Percentiles rank a stretch among this genome's conserved stretches.
Conservation (phyloP, 2,797 vertebrate genomes). For the Oreochromis mossambicus region DNA sequence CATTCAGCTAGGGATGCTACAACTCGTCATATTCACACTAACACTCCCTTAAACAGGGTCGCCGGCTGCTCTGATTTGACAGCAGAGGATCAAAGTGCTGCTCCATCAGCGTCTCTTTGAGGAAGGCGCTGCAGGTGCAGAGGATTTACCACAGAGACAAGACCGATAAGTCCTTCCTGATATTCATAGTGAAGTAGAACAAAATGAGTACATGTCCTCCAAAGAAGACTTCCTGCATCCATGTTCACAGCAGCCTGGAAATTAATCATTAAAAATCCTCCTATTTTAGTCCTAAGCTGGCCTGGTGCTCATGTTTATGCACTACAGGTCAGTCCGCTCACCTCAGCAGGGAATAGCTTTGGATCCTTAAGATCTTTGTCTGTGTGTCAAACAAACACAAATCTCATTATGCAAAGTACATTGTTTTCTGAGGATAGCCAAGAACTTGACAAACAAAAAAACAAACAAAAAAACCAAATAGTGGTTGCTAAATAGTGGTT, state of each 20-base stretch:
- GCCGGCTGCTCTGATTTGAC: neutral
- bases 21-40: constrained; percentile 14
- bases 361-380: constrained; percentile 1
- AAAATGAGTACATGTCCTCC: constrained; percentile 33
- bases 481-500: neutral
- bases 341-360: neutral
- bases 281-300: neutral
- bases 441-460: neutral
- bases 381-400: neutral
- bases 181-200: constrained; percentile 45
- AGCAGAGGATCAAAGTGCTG: constrained; percentile 45
- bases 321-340: neutral
- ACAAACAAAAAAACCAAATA: neutral
- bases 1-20: too few relatives aligned
- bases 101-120: constrained; percentile 14
- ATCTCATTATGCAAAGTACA: constrained; percentile 7
- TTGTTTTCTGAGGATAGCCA: neutral
- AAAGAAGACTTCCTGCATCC: constrained; percentile 24
- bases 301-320: constrained; percentile 4
- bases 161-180: constrained; percentile 44
- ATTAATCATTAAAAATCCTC: constrained; percentile 21
- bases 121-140: constrained; percentile 43
- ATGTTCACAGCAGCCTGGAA: constrained; percentile 18
- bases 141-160: constrained; percentile 42
- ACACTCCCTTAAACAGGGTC: neutral